phyloP scores from a whole-genome alignment of 2,888 invertebrate species.

The Pachliopta kotzebuea region DNA sequence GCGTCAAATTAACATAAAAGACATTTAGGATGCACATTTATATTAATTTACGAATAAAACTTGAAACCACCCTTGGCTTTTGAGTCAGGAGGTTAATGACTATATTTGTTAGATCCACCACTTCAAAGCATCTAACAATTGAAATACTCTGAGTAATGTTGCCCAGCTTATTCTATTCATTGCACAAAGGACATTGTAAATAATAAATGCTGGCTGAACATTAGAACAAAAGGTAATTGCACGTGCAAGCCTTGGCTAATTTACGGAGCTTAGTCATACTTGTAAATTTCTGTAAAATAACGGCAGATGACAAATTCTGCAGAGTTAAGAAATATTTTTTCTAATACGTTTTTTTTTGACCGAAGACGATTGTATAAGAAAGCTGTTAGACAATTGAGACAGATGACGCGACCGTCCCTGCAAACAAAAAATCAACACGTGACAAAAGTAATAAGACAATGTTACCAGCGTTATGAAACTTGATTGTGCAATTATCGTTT shows the following conservation, averaged over 20 bases:
- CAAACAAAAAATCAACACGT: conserved; percentile 60
- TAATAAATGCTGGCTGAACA: conserved; percentile 32
- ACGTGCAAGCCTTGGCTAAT: conserved; percentile 42
- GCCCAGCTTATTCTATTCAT: conserved; percentile 29
- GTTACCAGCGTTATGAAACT: conserved; percentile 47
- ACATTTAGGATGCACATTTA: no score
- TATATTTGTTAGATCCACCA: neutral
- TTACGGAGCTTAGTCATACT: conserved; percentile 32
- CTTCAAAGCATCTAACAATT: neutral
- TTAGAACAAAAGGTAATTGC: conserved; percentile 44
- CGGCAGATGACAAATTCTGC: conserved; percentile 31
- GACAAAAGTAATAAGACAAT: conserved; percentile 58
- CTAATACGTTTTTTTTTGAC: conserved; percentile 23
- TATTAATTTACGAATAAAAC: neutral
- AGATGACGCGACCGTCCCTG: conserved; percentile 54
- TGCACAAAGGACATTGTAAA: conserved; percentile 33
- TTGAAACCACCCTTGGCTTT: neutral
- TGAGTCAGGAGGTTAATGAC: neutral
- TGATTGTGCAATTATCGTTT: no score
- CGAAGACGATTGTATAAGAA: conserved; percentile 46
- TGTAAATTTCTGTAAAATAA: conserved; percentile 33
- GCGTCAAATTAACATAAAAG: no score
- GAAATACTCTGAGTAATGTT: conserved; percentile 26
- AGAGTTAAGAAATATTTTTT: conserved; percentile 3
- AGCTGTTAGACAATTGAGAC: conserved; percentile 68